Base-by-base conservation (phyloP, 2,888 invertebrate species). In the Pantelozetes paolii region DNA sequence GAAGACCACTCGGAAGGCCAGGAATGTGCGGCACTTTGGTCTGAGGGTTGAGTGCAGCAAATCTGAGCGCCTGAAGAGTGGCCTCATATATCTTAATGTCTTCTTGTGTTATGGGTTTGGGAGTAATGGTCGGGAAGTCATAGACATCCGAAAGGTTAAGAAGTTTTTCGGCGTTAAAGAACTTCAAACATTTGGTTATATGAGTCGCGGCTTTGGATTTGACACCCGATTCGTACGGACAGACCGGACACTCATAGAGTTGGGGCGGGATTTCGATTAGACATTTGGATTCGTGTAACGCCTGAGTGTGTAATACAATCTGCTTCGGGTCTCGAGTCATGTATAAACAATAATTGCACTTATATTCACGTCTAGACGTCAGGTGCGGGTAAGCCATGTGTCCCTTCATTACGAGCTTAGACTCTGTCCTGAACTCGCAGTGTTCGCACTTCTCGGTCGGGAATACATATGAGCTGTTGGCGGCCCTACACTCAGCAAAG, bases 171-270 rank as follows among this genome's bases (percentile, higher is more conserved):
- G 92, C 90, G 81, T 91, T 89, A 83, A 92, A 95, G 81, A 92
- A 91, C 83, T 94, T 92, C 57, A 88, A 87, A 83, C 96, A 96
- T 1, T 92, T 89, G 76, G 91, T 87, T 77, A 90, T 86, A 84
- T 96, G 96, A 50, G 94, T 87, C 0, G 90, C 91, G 79, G 95
- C 84, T 83, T 94, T 94, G 36, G 91, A 91, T 83, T 93, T 94
- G 73, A 92, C 91, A 80, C 93, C 93, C 79, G 94, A 93, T 82
- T 96, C 95, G 81, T 94, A 95, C 0, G 92, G 91, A 84, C 96
- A 96, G 81, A 92, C 91, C 0, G 91, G 89, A 82, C 95, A 96
- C 81, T 94, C 92, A 82, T 94, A 94, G 82, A 90, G 90, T 0
- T 91, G 89, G 32, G 90, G 89, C 0, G 92, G 91, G 77, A 91